Conservation (phyloP, 1,140 invertebrate genomes). For the Orussus abietinus region DNA sequence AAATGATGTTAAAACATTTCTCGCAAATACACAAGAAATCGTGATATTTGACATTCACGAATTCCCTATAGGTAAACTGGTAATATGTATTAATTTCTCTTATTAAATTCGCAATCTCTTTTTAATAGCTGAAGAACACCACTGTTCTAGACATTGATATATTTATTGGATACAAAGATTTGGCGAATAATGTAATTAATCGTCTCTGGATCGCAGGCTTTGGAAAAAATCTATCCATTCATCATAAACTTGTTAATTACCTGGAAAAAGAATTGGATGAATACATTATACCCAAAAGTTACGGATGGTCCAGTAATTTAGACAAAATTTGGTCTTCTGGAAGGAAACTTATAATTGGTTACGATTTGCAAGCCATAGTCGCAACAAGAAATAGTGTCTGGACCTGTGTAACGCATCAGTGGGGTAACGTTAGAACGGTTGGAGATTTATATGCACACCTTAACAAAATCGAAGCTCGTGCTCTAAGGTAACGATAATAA, state of each 20-base stretch:
- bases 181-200: constrained; percentile 2
- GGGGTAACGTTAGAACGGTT: constrained; percentile 59
- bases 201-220: constrained; percentile 37
- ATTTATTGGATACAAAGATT: too few species aligned
- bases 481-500: constrained; percentile 7
- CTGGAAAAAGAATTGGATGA: constrained; percentile 53
- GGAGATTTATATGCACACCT: constrained; percentile 51
- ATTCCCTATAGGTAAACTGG: constrained; percentile 56
- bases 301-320: constrained; percentile 50
- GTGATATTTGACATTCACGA: constrained; percentile 63
- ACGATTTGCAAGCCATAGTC: constrained; percentile 50
- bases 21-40: constrained; percentile 61
- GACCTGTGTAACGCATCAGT: constrained; percentile 55
- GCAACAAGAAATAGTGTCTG: constrained; percentile 36
- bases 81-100: too few species aligned
- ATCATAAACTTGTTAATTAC: constrained; percentile 51
- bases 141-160: constrained; percentile 1
- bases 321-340: constrained; percentile 53
- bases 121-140: too few species aligned
- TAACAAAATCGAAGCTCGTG: constrained; percentile 32
- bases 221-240: constrained; percentile 41
- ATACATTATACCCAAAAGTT: constrained; percentile 47
- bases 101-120: too few species aligned
- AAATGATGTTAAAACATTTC: constrained; percentile 56
- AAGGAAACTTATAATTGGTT: constrained; percentile 58